phyloP scores from a whole-genome alignment of 2,797 vertebrate species.

The Huso huso region DNA sequence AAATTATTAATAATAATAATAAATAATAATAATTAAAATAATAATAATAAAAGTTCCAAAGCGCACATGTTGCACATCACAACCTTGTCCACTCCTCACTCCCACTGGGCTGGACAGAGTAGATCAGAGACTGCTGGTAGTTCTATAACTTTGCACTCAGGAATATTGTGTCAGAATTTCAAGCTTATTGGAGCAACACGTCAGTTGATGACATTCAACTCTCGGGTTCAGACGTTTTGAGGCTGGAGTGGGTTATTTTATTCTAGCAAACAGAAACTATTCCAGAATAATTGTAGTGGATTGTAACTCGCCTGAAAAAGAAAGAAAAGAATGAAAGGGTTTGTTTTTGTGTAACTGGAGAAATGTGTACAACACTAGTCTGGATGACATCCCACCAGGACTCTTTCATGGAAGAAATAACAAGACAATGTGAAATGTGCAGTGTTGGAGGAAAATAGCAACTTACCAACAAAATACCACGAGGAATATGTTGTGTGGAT shows the following conservation, averaged over 20 bases:
- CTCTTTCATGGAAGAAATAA: slow-evolving; percentile 18
- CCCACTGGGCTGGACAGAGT: slow-evolving; percentile 66
- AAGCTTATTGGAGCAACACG: slow-evolving; percentile 22
- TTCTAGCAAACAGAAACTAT: slow-evolving; percentile 4
- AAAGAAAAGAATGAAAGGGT: background rate
- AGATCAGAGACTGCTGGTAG: slow-evolving; percentile 68
- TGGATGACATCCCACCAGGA: slow-evolving; percentile 23
- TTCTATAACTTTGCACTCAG: slow-evolving; percentile 92
- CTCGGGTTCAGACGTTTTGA: background rate
- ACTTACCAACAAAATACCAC: slow-evolving; percentile 37
- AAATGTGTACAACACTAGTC: slow-evolving; percentile 19
- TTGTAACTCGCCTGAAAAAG: slow-evolving; percentile 5
- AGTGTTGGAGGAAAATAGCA: too few species aligned
- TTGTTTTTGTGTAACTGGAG: slow-evolving; percentile 17
- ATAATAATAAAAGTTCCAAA: slow-evolving; percentile 62
- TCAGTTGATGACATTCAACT: background rate
- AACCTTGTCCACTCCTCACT: slow-evolving; percentile 60
- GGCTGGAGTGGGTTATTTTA: slow-evolving; percentile 4
- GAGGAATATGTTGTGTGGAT: slow-evolving; percentile 60
- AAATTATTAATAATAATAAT: slow-evolving; percentile 55
- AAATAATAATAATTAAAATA: slow-evolving; percentile 63
- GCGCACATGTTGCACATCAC: slow-evolving; percentile 67
- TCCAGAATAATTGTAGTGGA: slow-evolving; percentile 3
- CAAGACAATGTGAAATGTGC: background rate
- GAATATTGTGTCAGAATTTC: slow-evolving; percentile 78